A percentile compares a stretch with the other conserved stretches of the same genome.
Conservation (phyloP, 53 echinoderm and acorn worm species). For the Glandiceps talaboti region DNA sequence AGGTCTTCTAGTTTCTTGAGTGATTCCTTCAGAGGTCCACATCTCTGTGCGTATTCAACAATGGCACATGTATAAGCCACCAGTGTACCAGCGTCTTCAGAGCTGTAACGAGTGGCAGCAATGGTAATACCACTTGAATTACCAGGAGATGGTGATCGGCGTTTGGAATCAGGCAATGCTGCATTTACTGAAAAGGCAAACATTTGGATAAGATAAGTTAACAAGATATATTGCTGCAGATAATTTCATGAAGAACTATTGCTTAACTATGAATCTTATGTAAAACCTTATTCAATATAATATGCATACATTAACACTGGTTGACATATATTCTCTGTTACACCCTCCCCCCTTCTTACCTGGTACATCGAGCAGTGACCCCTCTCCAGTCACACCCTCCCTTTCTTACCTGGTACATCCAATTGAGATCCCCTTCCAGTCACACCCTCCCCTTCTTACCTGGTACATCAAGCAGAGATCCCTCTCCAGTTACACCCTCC, state of each 20-base stretch:
- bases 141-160: conserved; percentile 58
- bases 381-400: conserved; percentile 92
- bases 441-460: conserved; percentile 78
- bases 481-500: conserved; percentile 92
- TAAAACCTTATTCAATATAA: no score
- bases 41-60: conserved; percentile 87
- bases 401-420: conserved; percentile 71
- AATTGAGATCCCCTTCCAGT: conserved; percentile 89
- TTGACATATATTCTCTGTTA: no score
- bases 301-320: no score
- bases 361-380: conserved; percentile 75
- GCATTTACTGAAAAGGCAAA: conserved; percentile 23
- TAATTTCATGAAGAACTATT: no score
- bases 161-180: conserved; percentile 65
- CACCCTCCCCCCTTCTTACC: no score
- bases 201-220: no score
- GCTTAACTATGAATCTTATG: no score
- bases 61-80: conserved; percentile 90
- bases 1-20: conserved; percentile 55
- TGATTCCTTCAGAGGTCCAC: conserved; percentile 58
- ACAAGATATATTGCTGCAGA: no score
- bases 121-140: conserved; percentile 81
- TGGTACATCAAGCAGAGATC: conserved; percentile 71
- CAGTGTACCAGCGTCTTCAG: conserved; percentile 85
- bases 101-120: conserved; percentile 90